Evolutionary conservation across 2,113 vertebrate genomes (phyloP).

Genomic region (Ovis aries): DNA sequence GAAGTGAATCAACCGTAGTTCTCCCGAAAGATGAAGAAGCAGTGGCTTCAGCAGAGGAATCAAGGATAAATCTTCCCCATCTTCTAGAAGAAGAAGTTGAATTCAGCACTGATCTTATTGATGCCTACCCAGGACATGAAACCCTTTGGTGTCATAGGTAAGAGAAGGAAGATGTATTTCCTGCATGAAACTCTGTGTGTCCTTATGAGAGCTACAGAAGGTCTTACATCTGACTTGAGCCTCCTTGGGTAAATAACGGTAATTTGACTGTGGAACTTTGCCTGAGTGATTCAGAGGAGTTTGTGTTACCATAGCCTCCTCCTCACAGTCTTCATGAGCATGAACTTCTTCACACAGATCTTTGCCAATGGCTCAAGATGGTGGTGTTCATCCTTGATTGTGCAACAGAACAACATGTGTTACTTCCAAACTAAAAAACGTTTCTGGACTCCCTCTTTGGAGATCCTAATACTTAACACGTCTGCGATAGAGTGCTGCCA

Average conservation of each 20-base stretch:
- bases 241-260: neutral
- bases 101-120: conserved; percentile 92
- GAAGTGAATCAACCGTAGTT: conserved; percentile 64
- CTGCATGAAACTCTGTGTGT: neutral
- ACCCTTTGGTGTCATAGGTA: conserved; percentile 98
- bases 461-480: neutral
- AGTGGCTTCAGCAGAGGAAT: conserved; percentile 67
- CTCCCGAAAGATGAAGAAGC: conserved; percentile 78
- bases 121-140: conserved; percentile 95
- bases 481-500: neutral
- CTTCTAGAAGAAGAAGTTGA: conserved; percentile 90
- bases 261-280: neutral
- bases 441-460: neutral
- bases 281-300: neutral
- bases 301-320: neutral
- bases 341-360: neutral
- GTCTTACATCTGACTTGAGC: neutral
- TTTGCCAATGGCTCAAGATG: neutral
- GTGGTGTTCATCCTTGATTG: neutral
- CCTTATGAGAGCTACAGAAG: neutral
- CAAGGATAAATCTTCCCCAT: conserved; percentile 68
- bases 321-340: neutral
- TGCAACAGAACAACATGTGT: neutral
- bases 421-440: conserved; percentile 9
- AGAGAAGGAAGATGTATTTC: conserved; percentile 59